Conservation (phyloP, 2,113 vertebrate species). For the Garra rufa region DNA sequence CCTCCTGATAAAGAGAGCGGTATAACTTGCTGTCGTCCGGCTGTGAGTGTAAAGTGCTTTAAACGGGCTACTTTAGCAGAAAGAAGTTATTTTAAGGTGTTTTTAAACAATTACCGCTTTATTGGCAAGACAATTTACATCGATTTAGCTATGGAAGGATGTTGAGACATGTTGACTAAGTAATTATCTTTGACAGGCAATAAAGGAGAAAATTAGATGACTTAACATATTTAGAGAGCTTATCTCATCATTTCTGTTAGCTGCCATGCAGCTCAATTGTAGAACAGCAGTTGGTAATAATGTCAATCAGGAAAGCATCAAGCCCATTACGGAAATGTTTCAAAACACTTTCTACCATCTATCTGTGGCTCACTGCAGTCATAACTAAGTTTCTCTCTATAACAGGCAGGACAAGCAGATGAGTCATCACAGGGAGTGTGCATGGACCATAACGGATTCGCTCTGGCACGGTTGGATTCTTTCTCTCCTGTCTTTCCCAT, state of each 20-base stretch:
- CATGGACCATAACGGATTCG: conserved; percentile 31
- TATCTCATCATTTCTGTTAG: conserved; percentile 16
- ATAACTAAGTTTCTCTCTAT: conserved; percentile 12
- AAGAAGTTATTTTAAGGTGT: conserved; percentile 25
- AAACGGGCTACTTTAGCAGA: conserved; percentile 8
- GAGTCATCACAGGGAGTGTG: conserved; percentile 38
- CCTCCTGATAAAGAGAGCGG: conserved; percentile 29
- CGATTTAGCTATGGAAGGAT: background rate
- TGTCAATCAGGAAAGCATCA: conserved; percentile 38
- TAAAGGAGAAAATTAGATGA: conserved; percentile 23
- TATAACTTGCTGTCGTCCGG: conserved; percentile 45
- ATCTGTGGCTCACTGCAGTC: conserved; percentile 30
- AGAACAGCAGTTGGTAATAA: conserved; percentile 22
- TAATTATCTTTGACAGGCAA: conserved; percentile 32
- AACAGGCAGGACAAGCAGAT: conserved; percentile 28
- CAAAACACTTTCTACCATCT: conserved; percentile 27
- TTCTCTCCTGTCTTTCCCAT: background rate
- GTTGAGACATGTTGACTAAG: conserved; percentile 7
- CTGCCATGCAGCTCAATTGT: background rate
- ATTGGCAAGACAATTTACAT: background rate
- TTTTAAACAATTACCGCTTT: conserved; percentile 10
- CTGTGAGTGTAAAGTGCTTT: conserved; percentile 48
- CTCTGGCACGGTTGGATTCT: conserved; percentile 15
- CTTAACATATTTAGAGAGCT: conserved; percentile 21
- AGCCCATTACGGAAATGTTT: conserved; percentile 32